Percentiles rank a stretch among this genome's conserved stretches.
These are phyloP conservation scores for Tenthredo distinguenda DNA, from an alignment of 2,888 invertebrate genomes.

Conservation along the genomic window DNA sequence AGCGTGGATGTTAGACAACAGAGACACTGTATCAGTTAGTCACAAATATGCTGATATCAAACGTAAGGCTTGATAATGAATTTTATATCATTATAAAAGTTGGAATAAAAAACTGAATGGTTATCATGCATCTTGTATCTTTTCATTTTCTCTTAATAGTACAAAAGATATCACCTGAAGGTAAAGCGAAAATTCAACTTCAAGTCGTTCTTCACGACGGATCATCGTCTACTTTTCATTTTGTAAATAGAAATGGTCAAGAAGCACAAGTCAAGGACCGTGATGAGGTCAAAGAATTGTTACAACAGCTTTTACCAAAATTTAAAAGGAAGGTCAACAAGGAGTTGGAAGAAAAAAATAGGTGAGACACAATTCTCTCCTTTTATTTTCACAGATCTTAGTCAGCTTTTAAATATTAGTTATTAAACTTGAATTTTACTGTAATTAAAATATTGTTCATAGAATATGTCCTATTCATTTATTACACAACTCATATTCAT, in stretches of 20 bases:
- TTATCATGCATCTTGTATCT: not conserved
- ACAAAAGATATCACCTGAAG: slow-evolving; percentile 98
- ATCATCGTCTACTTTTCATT: slow-evolving; percentile 97
- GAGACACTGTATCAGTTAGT: slow-evolving; percentile 94
- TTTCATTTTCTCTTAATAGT: slow-evolving; percentile 80
- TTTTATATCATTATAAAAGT: not conserved
- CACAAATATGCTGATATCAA: slow-evolving; percentile 98
- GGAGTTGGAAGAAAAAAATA: slow-evolving; percentile 93
- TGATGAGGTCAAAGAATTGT: slow-evolving; percentile 94
- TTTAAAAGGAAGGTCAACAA: slow-evolving; percentile 95
- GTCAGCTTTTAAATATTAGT: not conserved
- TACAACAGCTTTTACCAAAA: slow-evolving; percentile 95
- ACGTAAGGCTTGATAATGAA: slow-evolving; percentile 81
- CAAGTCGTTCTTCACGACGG: slow-evolving; percentile 98
- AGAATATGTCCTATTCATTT: not conserved
- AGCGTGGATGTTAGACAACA: slow-evolving; percentile 97
- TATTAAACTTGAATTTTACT: not conserved
- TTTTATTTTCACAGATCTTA: not conserved
- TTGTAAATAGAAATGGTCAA: slow-evolving; percentile 92
- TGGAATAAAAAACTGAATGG: not conserved
- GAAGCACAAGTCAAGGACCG: slow-evolving; percentile 93
- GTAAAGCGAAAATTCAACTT: slow-evolving; percentile 98
- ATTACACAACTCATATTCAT: not conserved
- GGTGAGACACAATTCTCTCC: slow-evolving; percentile 74
- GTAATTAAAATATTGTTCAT: not conserved